phyloP scores from a whole-genome alignment of 2,888 invertebrate genomes.

The Proisotoma minuta region DNA sequence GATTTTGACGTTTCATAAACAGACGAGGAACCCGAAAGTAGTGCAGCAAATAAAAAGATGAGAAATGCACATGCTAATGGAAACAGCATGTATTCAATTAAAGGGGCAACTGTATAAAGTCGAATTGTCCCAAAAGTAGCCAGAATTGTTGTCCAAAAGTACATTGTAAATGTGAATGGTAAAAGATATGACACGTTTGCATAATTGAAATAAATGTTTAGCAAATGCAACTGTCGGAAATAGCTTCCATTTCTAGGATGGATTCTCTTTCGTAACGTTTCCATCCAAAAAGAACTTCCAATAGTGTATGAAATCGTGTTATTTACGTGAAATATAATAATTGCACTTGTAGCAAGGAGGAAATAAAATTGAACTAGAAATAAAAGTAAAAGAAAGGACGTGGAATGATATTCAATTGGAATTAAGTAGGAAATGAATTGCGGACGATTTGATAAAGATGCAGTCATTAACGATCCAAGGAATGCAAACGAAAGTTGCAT shows the following conservation, averaged over 20 bases:
- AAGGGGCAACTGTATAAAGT: neutral
- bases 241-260: neutral
- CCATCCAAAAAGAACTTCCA: neutral
- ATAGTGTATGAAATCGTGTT: neutral
- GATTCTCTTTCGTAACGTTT: neutral
- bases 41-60: neutral
- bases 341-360: neutral
- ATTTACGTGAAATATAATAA: neutral
- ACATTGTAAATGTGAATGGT: neutral
- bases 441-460: neutral
- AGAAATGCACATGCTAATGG: neutral
- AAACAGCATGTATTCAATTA: slow-evolving; percentile 8
- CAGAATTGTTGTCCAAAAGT: neutral
- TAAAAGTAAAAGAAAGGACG: neutral
- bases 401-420: neutral
- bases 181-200: neutral
- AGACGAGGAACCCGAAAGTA: neutral
- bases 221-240: neutral
- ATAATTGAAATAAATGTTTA: slow-evolving; percentile 7
- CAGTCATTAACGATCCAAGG: neutral
- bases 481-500: neutral
- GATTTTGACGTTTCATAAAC: neutral
- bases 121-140: slow-evolving; percentile 1
- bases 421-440: neutral
- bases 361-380: slow-evolving; percentile 1